phyloP scores from a whole-genome alignment of 2,797 vertebrate genomes.

The Coranthus polyacanthus region DNA sequence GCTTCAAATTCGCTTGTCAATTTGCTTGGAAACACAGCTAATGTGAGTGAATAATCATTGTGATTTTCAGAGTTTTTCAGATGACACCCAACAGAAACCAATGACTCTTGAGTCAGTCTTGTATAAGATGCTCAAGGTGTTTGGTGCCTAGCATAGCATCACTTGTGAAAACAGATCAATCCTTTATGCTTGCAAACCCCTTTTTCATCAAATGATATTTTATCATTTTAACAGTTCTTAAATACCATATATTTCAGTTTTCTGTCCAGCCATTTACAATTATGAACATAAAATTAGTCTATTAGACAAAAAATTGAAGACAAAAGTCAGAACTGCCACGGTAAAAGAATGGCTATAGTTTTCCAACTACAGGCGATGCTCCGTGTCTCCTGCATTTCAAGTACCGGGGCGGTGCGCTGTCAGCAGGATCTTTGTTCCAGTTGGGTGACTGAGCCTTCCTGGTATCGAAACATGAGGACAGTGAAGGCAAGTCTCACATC shows the following conservation, averaged over 20 bases:
- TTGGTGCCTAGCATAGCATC: neutral
- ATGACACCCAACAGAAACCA: too few species aligned
- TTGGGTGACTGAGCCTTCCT: constrained; percentile 49
- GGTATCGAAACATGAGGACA: constrained; percentile 59
- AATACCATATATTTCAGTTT: constrained; percentile 7
- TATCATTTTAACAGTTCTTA: neutral
- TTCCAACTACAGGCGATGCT: constrained; percentile 33
- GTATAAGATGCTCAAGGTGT: too few species aligned
- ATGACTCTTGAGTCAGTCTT: too few species aligned
- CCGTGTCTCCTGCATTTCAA: constrained; percentile 26
- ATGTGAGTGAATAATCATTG: too few species aligned
- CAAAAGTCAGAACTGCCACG: neutral
- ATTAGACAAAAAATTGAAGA: constrained; percentile 18
- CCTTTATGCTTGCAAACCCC: constrained; percentile 5
- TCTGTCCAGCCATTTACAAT: constrained; percentile 11
- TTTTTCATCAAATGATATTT: constrained; percentile 13
- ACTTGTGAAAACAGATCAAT: constrained; percentile 14
- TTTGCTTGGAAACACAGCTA: too few species aligned
- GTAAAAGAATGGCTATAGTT: constrained; percentile 7
- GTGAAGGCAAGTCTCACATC: constrained; percentile 60
- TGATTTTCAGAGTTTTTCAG: too few species aligned
- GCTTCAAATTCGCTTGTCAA: too few species aligned
- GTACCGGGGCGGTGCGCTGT: constrained; percentile 37
- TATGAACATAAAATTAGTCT: constrained; percentile 19
- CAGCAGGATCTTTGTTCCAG: constrained; percentile 62